phyloP scores from a whole-genome alignment of 1,140 invertebrate genomes.

The Apis laboriosa region DNA sequence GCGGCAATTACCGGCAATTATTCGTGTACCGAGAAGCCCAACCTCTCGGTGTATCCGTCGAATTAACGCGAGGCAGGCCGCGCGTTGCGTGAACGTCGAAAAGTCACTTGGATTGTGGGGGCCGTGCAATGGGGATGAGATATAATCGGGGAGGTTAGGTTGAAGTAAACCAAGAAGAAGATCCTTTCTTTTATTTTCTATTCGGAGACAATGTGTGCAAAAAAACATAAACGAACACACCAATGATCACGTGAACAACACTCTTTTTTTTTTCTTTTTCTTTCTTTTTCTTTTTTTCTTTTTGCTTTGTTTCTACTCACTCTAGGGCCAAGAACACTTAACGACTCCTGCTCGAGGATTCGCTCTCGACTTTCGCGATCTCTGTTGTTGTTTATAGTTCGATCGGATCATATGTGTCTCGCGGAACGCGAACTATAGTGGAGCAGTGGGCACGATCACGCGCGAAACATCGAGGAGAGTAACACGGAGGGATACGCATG shows the following conservation, averaged over 20 bases:
- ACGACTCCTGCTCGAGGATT: slow-evolving; percentile 40
- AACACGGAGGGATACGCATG: not conserved
- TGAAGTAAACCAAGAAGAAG: slow-evolving; percentile 19
- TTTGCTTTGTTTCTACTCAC: slow-evolving; percentile 49
- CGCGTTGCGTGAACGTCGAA: slow-evolving; percentile 50
- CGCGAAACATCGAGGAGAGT: not conserved
- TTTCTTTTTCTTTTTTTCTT: no score
- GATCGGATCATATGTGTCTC: slow-evolving; percentile 4
- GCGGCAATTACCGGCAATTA: slow-evolving; percentile 40
- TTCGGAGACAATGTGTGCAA: not conserved
- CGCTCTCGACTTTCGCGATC: slow-evolving; percentile 2
- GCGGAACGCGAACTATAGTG: slow-evolving; percentile 5
- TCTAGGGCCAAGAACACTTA: slow-evolving; percentile 52
- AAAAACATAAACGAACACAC: slow-evolving; percentile 9
- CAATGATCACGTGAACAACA: slow-evolving; percentile 49
- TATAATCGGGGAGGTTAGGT: not conserved
- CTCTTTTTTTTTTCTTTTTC: not conserved
- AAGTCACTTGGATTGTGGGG: slow-evolving; percentile 10
- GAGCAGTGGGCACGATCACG: not conserved
- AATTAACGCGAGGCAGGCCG: not conserved
- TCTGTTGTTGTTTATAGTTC: slow-evolving; percentile 45
- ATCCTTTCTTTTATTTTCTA: not conserved
- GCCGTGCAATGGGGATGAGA: not conserved
- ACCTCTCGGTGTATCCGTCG: not conserved
- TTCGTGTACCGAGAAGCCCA: slow-evolving; percentile 2